Base-by-base conservation (phyloP, 2,797 vertebrate genomes). In the Heteromormyrus szaboi region DNA sequence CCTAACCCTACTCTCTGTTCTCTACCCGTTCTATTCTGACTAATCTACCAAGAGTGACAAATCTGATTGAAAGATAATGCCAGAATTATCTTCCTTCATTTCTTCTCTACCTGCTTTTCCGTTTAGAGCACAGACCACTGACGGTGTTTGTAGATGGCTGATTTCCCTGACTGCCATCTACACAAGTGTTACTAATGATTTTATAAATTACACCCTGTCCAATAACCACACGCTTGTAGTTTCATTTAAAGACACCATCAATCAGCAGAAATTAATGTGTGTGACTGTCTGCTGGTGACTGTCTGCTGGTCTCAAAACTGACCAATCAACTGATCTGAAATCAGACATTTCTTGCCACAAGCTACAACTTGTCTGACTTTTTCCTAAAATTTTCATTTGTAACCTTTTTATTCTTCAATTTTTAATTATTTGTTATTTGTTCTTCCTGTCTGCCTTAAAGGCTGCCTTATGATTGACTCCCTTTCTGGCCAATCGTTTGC, bases 141-240 rank as follows among this genome's bases (percentile, higher is more conserved):
- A 96, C 96, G 97, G 97, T 96, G 96, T 97, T 97, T 98, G 97
- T 97, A 96, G 96, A 96, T 97, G 95, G 96, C 97, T 97, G 96
- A 97, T 97, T 97, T 97, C 96, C 96, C 97, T 95, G 97, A 94
- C 96, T 96, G 97, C 97, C 98, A 98, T 99, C 97, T 97, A 96
- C 97, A 98, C 97, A 97, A 97, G 97, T 98, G 97, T 97, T 97
- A 97, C 97, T 98, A 98, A 99, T 99, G 97, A 97, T 95, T 98
- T 98, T 98, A 99, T 98, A 98, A 99, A 96, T 96, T 96, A 95
- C 93, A 92, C 92, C 91, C 93, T 94, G 94, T 95, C 94, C 95
- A 95, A 95, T 95, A 95, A 98, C 97, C 96, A 97, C 97, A 97
- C 97, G 96, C 95, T 97, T 97, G 96, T 98, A 97, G 98, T 97